These are phyloP conservation scores for Semotilus atromaculatus DNA, from an alignment of 2,797 vertebrate genomes.

Conservation along the genomic window DNA sequence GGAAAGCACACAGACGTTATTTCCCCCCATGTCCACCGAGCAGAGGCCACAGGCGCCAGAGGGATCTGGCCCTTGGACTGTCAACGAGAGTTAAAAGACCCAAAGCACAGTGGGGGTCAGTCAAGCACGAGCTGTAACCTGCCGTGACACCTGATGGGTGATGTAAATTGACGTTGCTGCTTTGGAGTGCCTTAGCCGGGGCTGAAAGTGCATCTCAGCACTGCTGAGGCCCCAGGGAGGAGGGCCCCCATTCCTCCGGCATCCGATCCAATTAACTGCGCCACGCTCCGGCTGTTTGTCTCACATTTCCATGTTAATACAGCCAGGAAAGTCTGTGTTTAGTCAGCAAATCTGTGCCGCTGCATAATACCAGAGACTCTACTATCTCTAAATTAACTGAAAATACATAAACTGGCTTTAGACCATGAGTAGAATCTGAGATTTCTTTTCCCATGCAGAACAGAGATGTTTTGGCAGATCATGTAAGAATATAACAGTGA, in stretches of 20 bases:
- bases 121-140: slow-evolving; percentile 53
- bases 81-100: slow-evolving; percentile 64
- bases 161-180: slow-evolving; percentile 62
- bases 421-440: slow-evolving; percentile 25
- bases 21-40: not conserved
- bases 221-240: slow-evolving; percentile 45
- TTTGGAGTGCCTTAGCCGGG: slow-evolving; percentile 55
- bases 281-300: slow-evolving; percentile 59
- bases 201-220: slow-evolving; percentile 55
- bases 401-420: slow-evolving; percentile 25
- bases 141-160: slow-evolving; percentile 64
- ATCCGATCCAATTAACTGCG: slow-evolving; percentile 57
- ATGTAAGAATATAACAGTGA: slow-evolving; percentile 15
- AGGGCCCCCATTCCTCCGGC: slow-evolving; percentile 51
- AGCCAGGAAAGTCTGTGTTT: slow-evolving; percentile 58
- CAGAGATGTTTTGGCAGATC: slow-evolving; percentile 5
- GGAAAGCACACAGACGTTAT: slow-evolving; percentile 19
- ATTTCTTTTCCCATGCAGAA: not conserved
- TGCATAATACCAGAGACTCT: slow-evolving; percentile 12
- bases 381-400: slow-evolving; percentile 32
- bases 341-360: slow-evolving; percentile 50
- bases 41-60: slow-evolving; percentile 32
- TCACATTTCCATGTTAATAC: slow-evolving; percentile 68
- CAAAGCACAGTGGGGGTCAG: slow-evolving; percentile 49
- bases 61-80: slow-evolving; percentile 50